Conservation (phyloP, 2,888 invertebrate species). For the Diadegma fenestrale region DNA sequence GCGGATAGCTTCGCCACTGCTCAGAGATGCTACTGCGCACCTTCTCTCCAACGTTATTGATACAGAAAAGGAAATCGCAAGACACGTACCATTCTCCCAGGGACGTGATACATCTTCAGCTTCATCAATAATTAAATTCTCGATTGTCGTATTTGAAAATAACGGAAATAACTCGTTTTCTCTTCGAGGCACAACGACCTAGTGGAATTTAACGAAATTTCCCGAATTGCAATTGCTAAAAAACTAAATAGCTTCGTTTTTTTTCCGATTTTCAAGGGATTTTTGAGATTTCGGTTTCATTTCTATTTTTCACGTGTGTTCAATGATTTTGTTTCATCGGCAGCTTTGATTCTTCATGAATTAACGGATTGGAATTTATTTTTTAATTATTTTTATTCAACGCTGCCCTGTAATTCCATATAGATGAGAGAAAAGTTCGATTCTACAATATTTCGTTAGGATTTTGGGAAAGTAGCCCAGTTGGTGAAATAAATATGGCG, state of each 20-base stretch:
- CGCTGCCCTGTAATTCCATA: not conserved
- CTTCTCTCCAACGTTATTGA: conserved; percentile 36
- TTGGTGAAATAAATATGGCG: conserved; percentile 51
- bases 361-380: not conserved
- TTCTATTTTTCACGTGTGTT: too few relatives aligned
- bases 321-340: too few relatives aligned
- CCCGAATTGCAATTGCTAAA: too few relatives aligned
- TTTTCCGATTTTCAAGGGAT: too few relatives aligned
- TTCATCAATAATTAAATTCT: conserved; percentile 64
- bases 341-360: too few relatives aligned
- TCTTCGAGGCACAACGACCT: not conserved
- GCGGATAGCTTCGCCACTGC: not conserved
- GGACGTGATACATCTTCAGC: conserved; percentile 45
- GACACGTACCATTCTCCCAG: conserved; percentile 65
- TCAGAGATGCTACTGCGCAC: conserved; percentile 40
- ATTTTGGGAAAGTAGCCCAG: conserved; percentile 24
- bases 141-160: conserved; percentile 53
- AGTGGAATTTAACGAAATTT: not conserved
- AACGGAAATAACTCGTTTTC: conserved; percentile 41
- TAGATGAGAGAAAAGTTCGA: not conserved
- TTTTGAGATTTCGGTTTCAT: too few relatives aligned
- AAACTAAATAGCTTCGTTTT: too few relatives aligned
- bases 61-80: conserved; percentile 65
- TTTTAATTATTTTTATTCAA: not conserved
- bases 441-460: conserved; percentile 24